phyloP scores from a whole-genome alignment of 2,113 vertebrate species.

The Oryzias melastigma region DNA sequence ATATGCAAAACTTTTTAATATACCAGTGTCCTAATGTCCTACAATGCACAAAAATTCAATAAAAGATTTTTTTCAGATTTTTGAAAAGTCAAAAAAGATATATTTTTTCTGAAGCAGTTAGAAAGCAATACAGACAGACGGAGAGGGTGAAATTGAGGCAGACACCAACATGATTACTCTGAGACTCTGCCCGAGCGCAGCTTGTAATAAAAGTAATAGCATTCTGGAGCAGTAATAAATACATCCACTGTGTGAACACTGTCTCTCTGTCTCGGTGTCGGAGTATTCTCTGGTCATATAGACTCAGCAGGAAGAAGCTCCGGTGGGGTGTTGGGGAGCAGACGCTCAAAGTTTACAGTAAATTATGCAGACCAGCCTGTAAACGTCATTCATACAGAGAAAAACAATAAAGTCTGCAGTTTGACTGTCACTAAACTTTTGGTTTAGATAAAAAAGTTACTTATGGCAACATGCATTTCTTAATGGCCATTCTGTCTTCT shows the following conservation, averaged over 20 bases:
- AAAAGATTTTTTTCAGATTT: too few species aligned
- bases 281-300: conserved; percentile 42
- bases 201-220: conserved; percentile 67
- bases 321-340: conserved; percentile 55
- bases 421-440: not conserved
- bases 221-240: conserved; percentile 68
- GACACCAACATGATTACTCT: conserved; percentile 45
- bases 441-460: not conserved
- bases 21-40: too few species aligned
- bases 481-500: conserved; percentile 31
- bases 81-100: too few species aligned
- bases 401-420: conserved; percentile 5
- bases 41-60: too few species aligned
- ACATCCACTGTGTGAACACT: conserved; percentile 53
- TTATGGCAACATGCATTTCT: conserved; percentile 44
- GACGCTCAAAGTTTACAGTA: conserved; percentile 38
- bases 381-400: conserved; percentile 12
- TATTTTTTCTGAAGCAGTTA: not conserved
- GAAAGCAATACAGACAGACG: conserved; percentile 20
- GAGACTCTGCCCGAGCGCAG: conserved; percentile 62
- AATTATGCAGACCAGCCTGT: conserved; percentile 37
- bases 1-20: too few species aligned
- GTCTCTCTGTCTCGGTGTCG: conserved; percentile 31
- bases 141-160: conserved; percentile 3
- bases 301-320: conserved; percentile 58